Base-by-base conservation (phyloP, 1,140 invertebrate species). In the Philopotamus ludificatus region DNA sequence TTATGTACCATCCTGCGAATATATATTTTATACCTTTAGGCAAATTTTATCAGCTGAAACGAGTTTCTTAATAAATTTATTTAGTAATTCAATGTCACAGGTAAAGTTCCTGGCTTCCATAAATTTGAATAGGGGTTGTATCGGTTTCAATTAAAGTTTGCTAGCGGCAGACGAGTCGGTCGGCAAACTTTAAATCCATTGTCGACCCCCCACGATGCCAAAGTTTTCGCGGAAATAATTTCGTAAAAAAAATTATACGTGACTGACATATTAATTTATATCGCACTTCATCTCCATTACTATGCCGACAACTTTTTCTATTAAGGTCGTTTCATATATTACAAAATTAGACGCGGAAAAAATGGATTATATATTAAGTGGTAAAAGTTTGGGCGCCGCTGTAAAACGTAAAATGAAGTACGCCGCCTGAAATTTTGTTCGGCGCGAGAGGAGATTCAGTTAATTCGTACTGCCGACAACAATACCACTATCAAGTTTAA, bases 61-160 rank as follows among this genome's bases (percentile, higher is more conserved):
- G 55, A 58, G 55, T 58, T 45, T 45, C 20, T 54, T 58, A 41
- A 58, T 58, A 58, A 58, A 58, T 58, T 58, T 58, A 25, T 58
- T 58, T 58, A 41, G 55, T 58, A 58, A 58, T 58, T 58, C 55
- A 58, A 58, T 58, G 55, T 58, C 55, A 58, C 55, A 58, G 55
- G 55, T 58, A 58, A 58, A 58, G 55, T 58, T 58, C 45, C 18
- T 34, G n/a, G 51, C 51, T 4, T 26, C n/a, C 55, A 58, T 58
- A 58, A 58, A 58, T 58, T 58, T 39, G 51, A 55, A 55, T 39
- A 28, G 9, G 47, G 22, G 15, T 28, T 53, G 50, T 53, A 53
- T 53, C 50, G 50, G 21, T 53, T 53, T 53, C 50, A 53, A 53
- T 53, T 53, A 53, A 53, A 53, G 50, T 53, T 53, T 21, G 50